A percentile compares a stretch with the other conserved stretches of the same genome.
Evolutionary conservation across 2,113 vertebrate species (phyloP).

Genomic region (Equus quagga): DNA sequence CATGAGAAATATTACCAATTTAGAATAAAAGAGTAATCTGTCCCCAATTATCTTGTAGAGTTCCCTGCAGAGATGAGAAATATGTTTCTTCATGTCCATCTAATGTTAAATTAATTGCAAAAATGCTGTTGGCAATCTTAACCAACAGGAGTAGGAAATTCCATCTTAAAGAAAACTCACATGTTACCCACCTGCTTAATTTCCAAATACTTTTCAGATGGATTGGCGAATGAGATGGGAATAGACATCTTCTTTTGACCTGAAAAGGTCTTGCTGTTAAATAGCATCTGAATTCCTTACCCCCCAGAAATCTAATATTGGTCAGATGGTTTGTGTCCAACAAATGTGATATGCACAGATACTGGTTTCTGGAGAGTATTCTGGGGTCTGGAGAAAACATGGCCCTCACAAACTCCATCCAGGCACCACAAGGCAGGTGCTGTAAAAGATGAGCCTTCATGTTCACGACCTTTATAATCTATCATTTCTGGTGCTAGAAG

Average conservation of each 20-base stretch:
- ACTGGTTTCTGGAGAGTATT: constrained; percentile 16
- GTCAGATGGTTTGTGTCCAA: constrained; percentile 56
- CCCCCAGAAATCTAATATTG: constrained; percentile 53
- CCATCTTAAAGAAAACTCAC: constrained; percentile 66
- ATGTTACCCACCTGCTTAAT: constrained; percentile 69
- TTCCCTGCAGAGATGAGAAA: constrained; percentile 58
- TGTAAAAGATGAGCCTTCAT: constrained; percentile 11
- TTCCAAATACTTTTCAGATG: constrained; percentile 69
- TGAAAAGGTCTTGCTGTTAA: constrained; percentile 55
- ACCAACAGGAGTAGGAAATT: constrained; percentile 57
- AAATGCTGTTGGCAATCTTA: constrained; percentile 41
- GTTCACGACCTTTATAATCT: background rate
- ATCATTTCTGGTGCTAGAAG: background rate
- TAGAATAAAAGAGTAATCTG: constrained; percentile 56
- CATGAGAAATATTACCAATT: constrained; percentile 34
- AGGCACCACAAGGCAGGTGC: constrained; percentile 17
- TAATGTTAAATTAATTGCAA: constrained; percentile 73
- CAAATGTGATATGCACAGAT: background rate
- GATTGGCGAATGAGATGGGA: constrained; percentile 51
- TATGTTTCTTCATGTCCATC: constrained; percentile 46
- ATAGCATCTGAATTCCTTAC: constrained; percentile 64
- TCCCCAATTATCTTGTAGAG: constrained; percentile 29
- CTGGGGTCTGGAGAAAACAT: background rate
- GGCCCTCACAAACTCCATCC: background rate
- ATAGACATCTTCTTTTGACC: constrained; percentile 43